These are phyloP conservation scores for Cnemophilus loriae DNA, from an alignment of 2,113 vertebrate species.

Conservation along the genomic window DNA sequence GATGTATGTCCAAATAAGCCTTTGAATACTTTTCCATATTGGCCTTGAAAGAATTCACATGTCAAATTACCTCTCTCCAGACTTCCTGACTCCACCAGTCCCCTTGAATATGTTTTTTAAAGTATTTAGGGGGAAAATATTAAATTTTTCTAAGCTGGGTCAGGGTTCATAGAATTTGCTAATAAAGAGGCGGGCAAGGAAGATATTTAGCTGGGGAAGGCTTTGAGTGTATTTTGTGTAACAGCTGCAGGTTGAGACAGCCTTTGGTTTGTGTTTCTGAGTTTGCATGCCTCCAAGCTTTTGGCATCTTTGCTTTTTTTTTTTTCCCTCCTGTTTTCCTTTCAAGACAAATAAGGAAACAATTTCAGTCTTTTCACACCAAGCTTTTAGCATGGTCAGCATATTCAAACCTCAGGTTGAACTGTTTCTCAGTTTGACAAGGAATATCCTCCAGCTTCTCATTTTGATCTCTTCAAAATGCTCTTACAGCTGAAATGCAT, in stretches of 20 bases:
- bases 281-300: conserved; percentile 57
- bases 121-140: conserved; percentile 90
- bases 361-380: conserved; percentile 1
- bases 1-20: conserved; percentile 88
- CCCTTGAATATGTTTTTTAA: conserved; percentile 86
- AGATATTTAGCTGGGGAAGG: conserved; percentile 80
- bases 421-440: conserved; percentile 53
- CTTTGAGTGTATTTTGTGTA: conserved; percentile 78
- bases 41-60: conserved; percentile 91
- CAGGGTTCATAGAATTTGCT: conserved; percentile 88
- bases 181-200: conserved; percentile 84
- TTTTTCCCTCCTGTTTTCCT: conserved; percentile 34
- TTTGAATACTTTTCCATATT: conserved; percentile 85
- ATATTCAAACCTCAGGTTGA: conserved; percentile 71
- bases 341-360: conserved; percentile 53
- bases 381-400: conserved; percentile 14
- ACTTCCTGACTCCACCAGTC: conserved; percentile 79
- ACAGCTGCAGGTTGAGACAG: conserved; percentile 75
- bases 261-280: conserved; percentile 70
- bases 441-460: neutral
- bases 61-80: conserved; percentile 87
- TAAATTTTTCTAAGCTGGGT: conserved; percentile 85
- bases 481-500: neutral
- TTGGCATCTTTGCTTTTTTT: conserved; percentile 49
- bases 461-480: neutral